phyloP scores from a whole-genome alignment of 2,113 vertebrate species.

The Danio rerio region DNA sequence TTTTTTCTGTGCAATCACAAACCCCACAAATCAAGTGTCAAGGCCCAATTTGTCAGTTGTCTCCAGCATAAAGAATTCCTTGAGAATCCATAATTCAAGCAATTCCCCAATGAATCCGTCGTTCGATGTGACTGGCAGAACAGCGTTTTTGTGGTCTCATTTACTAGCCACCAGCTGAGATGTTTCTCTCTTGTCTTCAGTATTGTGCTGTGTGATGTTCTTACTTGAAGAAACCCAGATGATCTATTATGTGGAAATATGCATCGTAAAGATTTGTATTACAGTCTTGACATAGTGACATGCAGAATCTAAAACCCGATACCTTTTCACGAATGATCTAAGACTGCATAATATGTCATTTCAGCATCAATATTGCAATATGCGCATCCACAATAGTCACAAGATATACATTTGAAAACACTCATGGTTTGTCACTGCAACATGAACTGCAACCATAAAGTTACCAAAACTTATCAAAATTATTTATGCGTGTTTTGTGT shows the following conservation, averaged over 20 bases:
- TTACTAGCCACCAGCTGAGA: constrained; percentile 14
- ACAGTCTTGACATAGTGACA: neutral
- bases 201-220: neutral
- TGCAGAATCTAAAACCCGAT: neutral
- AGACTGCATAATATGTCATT: too few species aligned
- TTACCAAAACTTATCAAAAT: too few species aligned
- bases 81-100: constrained; percentile 27
- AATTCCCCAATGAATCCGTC: constrained; percentile 10
- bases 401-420: too few species aligned
- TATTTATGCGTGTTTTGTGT: too few species aligned
- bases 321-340: neutral
- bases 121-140: constrained; percentile 1
- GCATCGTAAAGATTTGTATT: neutral
- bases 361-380: too few species aligned
- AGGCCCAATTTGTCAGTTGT: constrained; percentile 19
- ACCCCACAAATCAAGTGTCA: constrained; percentile 15
- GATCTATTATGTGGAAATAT: neutral
- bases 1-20: constrained; percentile 6
- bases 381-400: too few species aligned
- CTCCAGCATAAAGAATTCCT: neutral
- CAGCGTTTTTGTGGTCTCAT: neutral
- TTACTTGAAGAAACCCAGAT: neutral
- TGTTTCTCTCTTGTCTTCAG: neutral
- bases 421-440: too few species aligned
- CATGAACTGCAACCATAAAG: too few species aligned